Percentiles rank a stretch among this genome's conserved stretches.
Evolutionary conservation across 1,140 invertebrate genomes (phyloP).

Genomic region (Megalonaias nervosa): DNA sequence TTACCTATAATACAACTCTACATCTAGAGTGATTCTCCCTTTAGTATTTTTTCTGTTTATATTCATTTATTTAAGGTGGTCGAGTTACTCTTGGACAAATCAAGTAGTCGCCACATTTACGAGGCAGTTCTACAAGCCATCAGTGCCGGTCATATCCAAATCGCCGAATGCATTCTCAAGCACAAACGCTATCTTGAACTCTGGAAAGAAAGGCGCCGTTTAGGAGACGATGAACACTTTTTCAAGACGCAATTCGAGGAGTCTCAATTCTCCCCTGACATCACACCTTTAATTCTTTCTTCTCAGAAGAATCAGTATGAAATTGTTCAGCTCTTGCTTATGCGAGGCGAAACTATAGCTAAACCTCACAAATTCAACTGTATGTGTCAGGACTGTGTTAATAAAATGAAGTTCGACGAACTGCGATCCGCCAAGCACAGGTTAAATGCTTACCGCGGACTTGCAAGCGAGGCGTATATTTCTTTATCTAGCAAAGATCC

Average conservation of each 20-base stretch:
- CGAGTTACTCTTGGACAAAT: constrained; percentile 60
- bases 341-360: constrained; percentile 65
- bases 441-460: constrained; percentile 67
- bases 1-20: no score
- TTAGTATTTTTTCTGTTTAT: no score
- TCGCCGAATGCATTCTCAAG: constrained; percentile 68
- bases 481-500: constrained; percentile 79
- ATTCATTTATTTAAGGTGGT: constrained; percentile 50
- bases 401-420: constrained; percentile 69
- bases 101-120: constrained; percentile 63
- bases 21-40: no score
- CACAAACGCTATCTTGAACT: constrained; percentile 67
- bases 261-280: constrained; percentile 65
- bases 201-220: constrained; percentile 56
- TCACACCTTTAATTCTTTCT: constrained; percentile 69
- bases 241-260: constrained; percentile 60
- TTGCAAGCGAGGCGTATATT: constrained; percentile 76
- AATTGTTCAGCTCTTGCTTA: constrained; percentile 68
- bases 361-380: constrained; percentile 77
- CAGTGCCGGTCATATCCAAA: constrained; percentile 67
- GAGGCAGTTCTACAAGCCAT: constrained; percentile 70
- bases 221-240: constrained; percentile 59
- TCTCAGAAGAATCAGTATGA: constrained; percentile 70
- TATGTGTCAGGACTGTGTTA: constrained; percentile 75
- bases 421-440: constrained; percentile 66